A percentile compares a stretch with the other conserved stretches of the same genome.
Evolutionary conservation across 2,888 invertebrate species (phyloP).

Genomic region (Urechis unicinctus): DNA sequence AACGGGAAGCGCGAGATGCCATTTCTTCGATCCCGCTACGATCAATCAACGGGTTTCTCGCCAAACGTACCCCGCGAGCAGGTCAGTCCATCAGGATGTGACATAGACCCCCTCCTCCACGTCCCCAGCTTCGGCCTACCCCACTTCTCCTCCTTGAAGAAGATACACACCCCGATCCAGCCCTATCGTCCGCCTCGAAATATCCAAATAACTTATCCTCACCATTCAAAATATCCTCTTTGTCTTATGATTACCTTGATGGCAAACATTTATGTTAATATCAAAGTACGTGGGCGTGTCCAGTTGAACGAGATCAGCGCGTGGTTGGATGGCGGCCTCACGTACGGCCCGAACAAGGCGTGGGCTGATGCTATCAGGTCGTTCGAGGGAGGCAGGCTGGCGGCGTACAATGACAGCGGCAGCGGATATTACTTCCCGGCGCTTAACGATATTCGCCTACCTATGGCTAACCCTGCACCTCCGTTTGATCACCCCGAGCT

Average conservation of each 20-base stretch:
- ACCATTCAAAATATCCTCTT: too few relatives aligned
- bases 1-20: slow-evolving; percentile 52
- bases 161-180: too few relatives aligned
- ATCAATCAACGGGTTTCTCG: slow-evolving; percentile 56
- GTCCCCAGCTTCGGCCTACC: too few relatives aligned
- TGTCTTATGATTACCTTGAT: too few relatives aligned
- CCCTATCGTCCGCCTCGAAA: too few relatives aligned
- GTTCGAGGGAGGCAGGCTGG: slow-evolving; percentile 40
- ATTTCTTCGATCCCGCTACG: slow-evolving; percentile 56
- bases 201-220: background rate
- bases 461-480: slow-evolving; percentile 59
- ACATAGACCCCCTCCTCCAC: too few relatives aligned
- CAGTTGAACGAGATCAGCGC: slow-evolving; percentile 61
- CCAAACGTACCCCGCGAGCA: slow-evolving; percentile 61
- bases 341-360: slow-evolving; percentile 59
- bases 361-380: slow-evolving; percentile 57
- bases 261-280: too few relatives aligned
- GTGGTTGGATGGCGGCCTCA: slow-evolving; percentile 59
- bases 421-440: slow-evolving; percentile 52
- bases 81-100: background rate
- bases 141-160: too few relatives aligned
- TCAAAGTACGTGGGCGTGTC: too few relatives aligned
- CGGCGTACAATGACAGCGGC: slow-evolving; percentile 19
- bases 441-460: slow-evolving; percentile 54
- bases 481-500: slow-evolving; percentile 55